These are phyloP conservation scores for Xanthorhoe spadicearia DNA, from an alignment of 2,888 invertebrate species.

Conservation along the genomic window DNA sequence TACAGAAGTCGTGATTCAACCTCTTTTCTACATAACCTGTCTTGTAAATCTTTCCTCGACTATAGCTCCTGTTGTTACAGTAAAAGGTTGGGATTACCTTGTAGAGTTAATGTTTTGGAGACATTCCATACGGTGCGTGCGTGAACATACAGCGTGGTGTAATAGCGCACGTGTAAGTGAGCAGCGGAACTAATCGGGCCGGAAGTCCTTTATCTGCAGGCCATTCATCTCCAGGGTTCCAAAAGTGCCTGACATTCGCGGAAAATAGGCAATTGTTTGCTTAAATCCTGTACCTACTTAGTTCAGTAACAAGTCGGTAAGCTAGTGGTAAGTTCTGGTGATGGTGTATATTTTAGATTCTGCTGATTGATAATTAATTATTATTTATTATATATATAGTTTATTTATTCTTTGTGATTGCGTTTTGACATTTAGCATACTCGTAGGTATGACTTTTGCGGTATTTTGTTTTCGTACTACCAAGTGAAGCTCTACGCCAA, in stretches of 20 bases:
- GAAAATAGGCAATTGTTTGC: constrained; percentile 31
- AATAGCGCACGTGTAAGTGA: constrained; percentile 57
- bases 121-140: constrained; percentile 35
- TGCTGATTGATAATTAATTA: too few species aligned
- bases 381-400: too few species aligned
- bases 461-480: too few species aligned
- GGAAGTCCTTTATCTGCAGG: constrained; percentile 76
- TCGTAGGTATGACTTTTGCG: too few species aligned
- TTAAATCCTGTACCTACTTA: background rate
- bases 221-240: constrained; percentile 67
- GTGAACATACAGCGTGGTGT: constrained; percentile 38
- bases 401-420: too few species aligned
- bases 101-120: constrained; percentile 21
- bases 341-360: too few species aligned
- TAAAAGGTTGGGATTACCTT: constrained; percentile 13
- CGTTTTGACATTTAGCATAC: too few species aligned
- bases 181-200: constrained; percentile 70
- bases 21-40: constrained; percentile 7
- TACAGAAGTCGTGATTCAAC: constrained; percentile 50
- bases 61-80: constrained; percentile 10
- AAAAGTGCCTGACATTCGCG: constrained; percentile 32
- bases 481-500: too few species aligned
- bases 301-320: background rate
- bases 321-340: background rate
- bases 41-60: background rate